Conservation (phyloP, 2,797 vertebrate species). For the Gastrophryne carolinensis region DNA sequence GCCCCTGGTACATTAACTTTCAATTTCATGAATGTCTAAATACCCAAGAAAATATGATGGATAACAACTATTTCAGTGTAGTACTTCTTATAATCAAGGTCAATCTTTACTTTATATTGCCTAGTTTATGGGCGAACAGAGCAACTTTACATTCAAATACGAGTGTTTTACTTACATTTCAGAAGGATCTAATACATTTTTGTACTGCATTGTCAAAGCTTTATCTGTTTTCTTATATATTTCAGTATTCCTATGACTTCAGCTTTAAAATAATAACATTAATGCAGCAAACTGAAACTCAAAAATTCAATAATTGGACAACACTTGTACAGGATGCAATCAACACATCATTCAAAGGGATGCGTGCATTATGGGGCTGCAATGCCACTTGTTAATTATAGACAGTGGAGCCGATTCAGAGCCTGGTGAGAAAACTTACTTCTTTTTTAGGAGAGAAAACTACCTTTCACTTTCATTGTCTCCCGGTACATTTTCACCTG, state of each 20-base stretch:
- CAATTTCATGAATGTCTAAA: conserved; percentile 84
- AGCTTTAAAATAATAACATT: conserved; percentile 7
- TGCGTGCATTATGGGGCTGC: no score
- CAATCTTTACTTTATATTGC: conserved; percentile 63
- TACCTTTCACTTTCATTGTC: no score
- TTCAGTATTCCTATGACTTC: conserved; percentile 33
- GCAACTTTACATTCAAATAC: conserved; percentile 55
- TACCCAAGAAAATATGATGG: conserved; percentile 71
- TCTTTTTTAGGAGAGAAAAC: no score
- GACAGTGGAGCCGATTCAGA: no score
- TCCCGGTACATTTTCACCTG: no score
- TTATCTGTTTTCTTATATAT: no score
- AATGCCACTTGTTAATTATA: no score
- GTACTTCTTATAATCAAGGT: conserved; percentile 66
- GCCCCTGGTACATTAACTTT: conserved; percentile 84
- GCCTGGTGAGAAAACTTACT: no score
- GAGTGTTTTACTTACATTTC: conserved; percentile 61
- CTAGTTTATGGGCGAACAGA: conserved; percentile 60
- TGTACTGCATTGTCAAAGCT: conserved; percentile 55
- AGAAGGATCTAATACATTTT: conserved; percentile 55
- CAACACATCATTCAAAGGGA: no score
- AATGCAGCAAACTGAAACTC: no score
- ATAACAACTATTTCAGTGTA: conserved; percentile 70
- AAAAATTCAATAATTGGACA: no score
- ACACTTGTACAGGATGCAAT: no score